Base-by-base conservation (phyloP, 2,797 vertebrate species). In the Staurois parvus region DNA sequence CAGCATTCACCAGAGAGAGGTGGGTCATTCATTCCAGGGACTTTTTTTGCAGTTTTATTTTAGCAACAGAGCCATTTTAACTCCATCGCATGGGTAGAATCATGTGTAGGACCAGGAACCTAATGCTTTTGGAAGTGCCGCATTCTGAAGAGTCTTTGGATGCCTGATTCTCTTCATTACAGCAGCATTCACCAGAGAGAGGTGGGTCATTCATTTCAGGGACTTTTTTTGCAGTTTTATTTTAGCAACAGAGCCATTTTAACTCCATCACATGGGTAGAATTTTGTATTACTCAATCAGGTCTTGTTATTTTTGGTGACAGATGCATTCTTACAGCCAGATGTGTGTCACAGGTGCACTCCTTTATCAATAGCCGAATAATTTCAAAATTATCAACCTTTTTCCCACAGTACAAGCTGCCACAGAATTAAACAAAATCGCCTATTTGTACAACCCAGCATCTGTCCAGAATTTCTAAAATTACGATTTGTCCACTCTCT, bases 331-430 rank as follows among this genome's bases (percentile, higher is more conserved):
- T 19, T 48, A 79, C 19, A 21, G 21, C 17, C 77, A 79, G 77
- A 79, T 79, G 77, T 69, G 64, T 40, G 24, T 40, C 66, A 69
- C 77, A 79, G 66, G 42, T 70, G 67, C 67, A 24, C 21, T 59
- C 21, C 52, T 59, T 59, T n/a, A 59, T 59, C 52, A 59, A 59
- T 59, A 24, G 52, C 21, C 21, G 52, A 12, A 24, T 59, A 59
- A 59, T 59, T 59, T 59, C 21, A 59, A 7, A 21, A 59, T 59
- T 59, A 59, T 59, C 21, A 24, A 59, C 52, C 52, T 59, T 59
- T 59, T 59, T 19, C 21, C 52, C 26, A 15, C 32, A 40, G 17
- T 42, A 42, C 29, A 1, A 19, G 24, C 32, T 64, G 26, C 0
- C 13, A 15, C 30, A 64, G 67, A 52, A 24, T 69, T 30, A 70